phyloP scores from a whole-genome alignment of 92 coral and sea anemone genomes.

The Pocillopora meandrina region DNA sequence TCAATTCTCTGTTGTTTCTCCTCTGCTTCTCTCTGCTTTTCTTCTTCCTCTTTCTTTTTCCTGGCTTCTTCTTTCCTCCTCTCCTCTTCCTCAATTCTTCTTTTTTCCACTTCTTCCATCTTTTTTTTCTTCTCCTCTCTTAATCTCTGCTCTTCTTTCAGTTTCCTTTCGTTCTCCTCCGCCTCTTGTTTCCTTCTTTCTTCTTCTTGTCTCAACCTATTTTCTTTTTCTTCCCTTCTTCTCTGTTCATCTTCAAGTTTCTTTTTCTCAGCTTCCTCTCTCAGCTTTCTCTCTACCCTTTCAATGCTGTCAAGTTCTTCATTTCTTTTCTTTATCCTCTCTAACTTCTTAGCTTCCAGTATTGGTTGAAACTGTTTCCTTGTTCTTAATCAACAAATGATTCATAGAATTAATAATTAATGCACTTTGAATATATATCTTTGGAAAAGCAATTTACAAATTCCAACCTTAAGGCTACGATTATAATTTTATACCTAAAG shows the following conservation, averaged over 20 bases:
- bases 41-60: slow-evolving; percentile 16
- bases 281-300: slow-evolving; percentile 50
- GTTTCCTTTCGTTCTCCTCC: slow-evolving; percentile 29
- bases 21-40: neutral
- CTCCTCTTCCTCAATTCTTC: slow-evolving; percentile 20
- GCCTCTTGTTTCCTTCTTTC: slow-evolving; percentile 28
- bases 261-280: slow-evolving; percentile 54
- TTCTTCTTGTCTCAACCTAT: slow-evolving; percentile 28
- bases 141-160: slow-evolving; percentile 21
- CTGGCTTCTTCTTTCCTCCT: slow-evolving; percentile 1
- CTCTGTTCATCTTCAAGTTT: slow-evolving; percentile 47
- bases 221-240: slow-evolving; percentile 32
- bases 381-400: slow-evolving; percentile 41
- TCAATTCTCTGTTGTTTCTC: slow-evolving; percentile 11
- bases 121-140: slow-evolving; percentile 22
- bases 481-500: slow-evolving; percentile 59
- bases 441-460: too few relatives aligned
- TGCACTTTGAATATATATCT: too few relatives aligned
- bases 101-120: slow-evolving; percentile 14
- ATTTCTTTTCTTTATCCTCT: slow-evolving; percentile 42
- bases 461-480: neutral
- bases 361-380: slow-evolving; percentile 54
- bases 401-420: neutral
- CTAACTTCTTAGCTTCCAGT: slow-evolving; percentile 42
- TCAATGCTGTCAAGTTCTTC: slow-evolving; percentile 65